Conservation (phyloP, 2,113 vertebrate species). For the Megaceryle torquata region DNA sequence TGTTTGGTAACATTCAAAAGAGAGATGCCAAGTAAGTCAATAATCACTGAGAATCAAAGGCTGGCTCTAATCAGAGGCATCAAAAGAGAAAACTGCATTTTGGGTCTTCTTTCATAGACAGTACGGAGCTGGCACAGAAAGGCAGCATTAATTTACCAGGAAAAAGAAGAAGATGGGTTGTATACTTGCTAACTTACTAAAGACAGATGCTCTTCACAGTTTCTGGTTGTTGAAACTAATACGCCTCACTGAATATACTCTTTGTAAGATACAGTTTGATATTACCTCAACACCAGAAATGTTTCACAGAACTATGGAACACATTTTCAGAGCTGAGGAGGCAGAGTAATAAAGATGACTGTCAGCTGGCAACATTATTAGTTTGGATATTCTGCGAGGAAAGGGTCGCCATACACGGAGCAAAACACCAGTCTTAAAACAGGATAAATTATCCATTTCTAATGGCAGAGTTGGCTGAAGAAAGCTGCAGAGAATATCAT, state of each 20-base stretch:
- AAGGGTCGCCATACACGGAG: neutral
- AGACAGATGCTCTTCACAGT: neutral
- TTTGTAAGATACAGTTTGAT: neutral
- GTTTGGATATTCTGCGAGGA: neutral
- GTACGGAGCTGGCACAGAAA: neutral
- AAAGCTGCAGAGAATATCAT: constrained; percentile 2
- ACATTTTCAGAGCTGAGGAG: neutral
- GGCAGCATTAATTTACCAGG: neutral
- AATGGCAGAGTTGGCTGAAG: neutral
- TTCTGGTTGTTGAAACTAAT: neutral
- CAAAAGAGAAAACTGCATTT: neutral
- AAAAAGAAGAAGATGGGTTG: neutral
- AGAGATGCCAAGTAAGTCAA: neutral
- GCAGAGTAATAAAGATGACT: neutral
- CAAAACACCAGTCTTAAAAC: neutral
- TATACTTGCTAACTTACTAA: neutral
- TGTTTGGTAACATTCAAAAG: neutral
- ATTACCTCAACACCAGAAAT: neutral
- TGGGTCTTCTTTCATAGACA: neutral
- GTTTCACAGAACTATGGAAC: neutral
- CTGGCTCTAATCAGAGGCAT: neutral
- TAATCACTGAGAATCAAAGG: neutral
- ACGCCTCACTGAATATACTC: neutral
- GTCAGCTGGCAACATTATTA: neutral
- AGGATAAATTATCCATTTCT: neutral